Evolutionary conservation across 2,888 invertebrate species (phyloP).

Genomic region (Papilio demoleus): DNA sequence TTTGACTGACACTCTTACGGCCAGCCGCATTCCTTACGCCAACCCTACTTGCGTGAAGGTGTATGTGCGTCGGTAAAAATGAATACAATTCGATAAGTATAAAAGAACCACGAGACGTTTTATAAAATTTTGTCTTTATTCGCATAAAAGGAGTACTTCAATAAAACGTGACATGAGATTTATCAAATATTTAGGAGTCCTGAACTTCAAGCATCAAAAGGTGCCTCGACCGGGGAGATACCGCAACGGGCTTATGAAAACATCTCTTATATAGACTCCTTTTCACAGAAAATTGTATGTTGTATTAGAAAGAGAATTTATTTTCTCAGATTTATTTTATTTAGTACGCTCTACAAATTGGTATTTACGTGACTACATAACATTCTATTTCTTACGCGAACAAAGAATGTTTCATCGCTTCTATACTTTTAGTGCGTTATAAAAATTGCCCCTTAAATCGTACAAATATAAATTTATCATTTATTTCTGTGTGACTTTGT

Average conservation of each 20-base stretch:
- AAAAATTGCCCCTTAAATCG: neutral
- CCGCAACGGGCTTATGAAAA: constrained; percentile 25
- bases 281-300: constrained; percentile 7
- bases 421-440: neutral
- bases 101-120: neutral
- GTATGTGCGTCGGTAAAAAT: too few relatives aligned
- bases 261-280: constrained; percentile 10
- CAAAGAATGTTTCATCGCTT: constrained; percentile 7
- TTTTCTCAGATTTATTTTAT: constrained; percentile 10
- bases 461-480: neutral
- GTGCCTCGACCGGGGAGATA: constrained; percentile 7
- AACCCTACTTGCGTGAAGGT: too few relatives aligned
- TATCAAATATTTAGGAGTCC: constrained; percentile 24
- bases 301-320: constrained; percentile 20
- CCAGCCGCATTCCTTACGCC: too few relatives aligned
- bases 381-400: constrained; percentile 2
- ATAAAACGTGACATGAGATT: constrained; percentile 25
- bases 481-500: too few relatives aligned
- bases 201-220: constrained; percentile 20
- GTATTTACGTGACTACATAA: constrained; percentile 15
- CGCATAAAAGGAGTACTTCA: neutral
- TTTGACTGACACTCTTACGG: too few relatives aligned
- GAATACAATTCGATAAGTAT: neutral
- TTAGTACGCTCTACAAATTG: constrained; percentile 8
- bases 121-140: neutral